A percentile compares a stretch with the other conserved stretches of the same genome.
Conservation (phyloP, 2,797 vertebrate species). For the Brachyrhaphis roseni region DNA sequence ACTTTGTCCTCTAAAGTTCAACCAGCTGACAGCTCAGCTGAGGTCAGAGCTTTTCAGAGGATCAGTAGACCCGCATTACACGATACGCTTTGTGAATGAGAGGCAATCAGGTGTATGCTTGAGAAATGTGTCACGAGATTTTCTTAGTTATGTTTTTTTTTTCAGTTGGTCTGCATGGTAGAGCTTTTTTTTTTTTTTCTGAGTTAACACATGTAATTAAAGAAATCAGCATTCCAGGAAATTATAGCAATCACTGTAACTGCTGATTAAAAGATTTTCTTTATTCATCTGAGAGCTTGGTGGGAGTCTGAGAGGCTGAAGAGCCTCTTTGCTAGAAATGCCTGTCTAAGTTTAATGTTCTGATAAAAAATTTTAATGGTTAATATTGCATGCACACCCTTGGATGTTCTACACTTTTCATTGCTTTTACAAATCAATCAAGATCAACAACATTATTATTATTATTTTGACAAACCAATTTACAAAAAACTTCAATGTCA, state of each 20-base stretch:
- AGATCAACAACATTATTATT: no score
- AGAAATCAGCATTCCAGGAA: neutral
- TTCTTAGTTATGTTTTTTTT: neutral
- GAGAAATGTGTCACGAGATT: neutral
- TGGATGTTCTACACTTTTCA: no score
- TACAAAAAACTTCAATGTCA: no score
- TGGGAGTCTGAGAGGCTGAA: neutral
- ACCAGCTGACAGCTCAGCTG: conserved; percentile 4
- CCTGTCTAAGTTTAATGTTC: neutral
- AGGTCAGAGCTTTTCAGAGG: neutral
- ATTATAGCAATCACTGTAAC: conserved; percentile 1
- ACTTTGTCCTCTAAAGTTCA: neutral
- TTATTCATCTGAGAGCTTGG: neutral
- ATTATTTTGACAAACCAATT: no score
- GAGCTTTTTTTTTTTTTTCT: neutral
- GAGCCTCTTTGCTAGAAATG: neutral
- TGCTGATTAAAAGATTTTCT: neutral
- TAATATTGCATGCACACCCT: neutral
- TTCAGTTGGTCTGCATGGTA: neutral
- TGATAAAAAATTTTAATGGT: neutral
- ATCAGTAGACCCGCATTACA: neutral
- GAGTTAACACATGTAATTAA: neutral
- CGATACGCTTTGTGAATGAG: neutral
- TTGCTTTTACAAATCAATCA: no score
- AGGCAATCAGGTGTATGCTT: neutral